Conservation (phyloP, 2,888 invertebrate genomes). For the Linnaemya tessellans region DNA sequence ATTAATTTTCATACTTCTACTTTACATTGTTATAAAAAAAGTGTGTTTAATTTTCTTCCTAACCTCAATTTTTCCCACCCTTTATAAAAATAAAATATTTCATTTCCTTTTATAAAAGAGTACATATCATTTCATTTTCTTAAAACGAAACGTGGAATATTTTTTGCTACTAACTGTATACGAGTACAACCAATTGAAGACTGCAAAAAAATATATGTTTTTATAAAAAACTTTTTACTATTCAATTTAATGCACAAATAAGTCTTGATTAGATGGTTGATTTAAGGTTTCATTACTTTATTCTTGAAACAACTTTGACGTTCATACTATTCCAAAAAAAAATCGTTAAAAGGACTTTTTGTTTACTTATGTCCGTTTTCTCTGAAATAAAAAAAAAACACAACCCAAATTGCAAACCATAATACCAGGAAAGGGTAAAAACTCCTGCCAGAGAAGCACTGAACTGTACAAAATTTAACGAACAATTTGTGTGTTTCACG, state of each 20-base stretch:
- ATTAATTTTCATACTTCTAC: too few species aligned
- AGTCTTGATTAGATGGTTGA: constrained; percentile 48
- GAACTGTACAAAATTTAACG: constrained; percentile 57
- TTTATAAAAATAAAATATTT: too few species aligned
- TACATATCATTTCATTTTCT: too few species aligned
- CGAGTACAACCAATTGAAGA: constrained; percentile 18
- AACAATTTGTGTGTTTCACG: constrained; percentile 44
- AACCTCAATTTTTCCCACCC: too few species aligned
- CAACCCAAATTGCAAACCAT: neutral
- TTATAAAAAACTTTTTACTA: neutral
- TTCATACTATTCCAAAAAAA: neutral
- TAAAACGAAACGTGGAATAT: neutral
- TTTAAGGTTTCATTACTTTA: constrained; percentile 51
- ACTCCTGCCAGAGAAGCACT: constrained; percentile 26
- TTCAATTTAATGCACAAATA: constrained; percentile 39
- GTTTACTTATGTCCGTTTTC: constrained; percentile 35
- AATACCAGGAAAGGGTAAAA: constrained; percentile 29
- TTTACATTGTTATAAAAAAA: too few species aligned
- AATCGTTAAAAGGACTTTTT: constrained; percentile 7
- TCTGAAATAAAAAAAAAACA: constrained; percentile 21
- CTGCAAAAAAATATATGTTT: constrained; percentile 7
- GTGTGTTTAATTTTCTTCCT: too few species aligned
- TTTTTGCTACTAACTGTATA: constrained; percentile 13
- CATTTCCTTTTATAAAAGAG: too few species aligned
- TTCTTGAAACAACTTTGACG: constrained; percentile 12